Evolutionary conservation across 2,797 vertebrate genomes (phyloP), one percentile per base, ranked within the genome.

Genomic region (Neomorphus geoffroyi): DNA sequence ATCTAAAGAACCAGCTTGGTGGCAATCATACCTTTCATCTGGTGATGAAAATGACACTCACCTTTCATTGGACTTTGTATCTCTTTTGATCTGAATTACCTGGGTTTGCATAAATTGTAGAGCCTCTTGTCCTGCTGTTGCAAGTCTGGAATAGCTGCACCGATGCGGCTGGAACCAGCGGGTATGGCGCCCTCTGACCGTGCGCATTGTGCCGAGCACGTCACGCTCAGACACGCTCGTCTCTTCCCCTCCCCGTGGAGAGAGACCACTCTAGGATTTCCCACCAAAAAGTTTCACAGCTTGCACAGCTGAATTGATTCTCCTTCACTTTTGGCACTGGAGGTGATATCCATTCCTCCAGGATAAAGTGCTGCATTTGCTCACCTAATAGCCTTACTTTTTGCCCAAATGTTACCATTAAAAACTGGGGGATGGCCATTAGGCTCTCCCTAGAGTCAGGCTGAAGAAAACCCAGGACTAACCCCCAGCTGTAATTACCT

Each of bases 371-470:
- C 93, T 94, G 79, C 94, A 96, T 96, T 96, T 96, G 94, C 94
- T 96, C 95, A 94, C 66, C 2, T 96, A 96, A 96, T 96, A 95
- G 94, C 95, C 92, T 62, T 95, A 92, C 94, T 95, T 94, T 96
- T 86, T 92, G 92, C 95, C 96, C 95, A 96, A 96, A 96, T 96
- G 96, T 93, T 96, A 66, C 96, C 95, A 96, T 96, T 96, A 96
- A 96, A 96, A 96, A 95, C 94, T 94, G 92, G 62, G 94, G 66
- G 71, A 84, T 96, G 94, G 86, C 96, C 96, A 96, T 96, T 96
- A 96, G 94, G 95, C 77, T 94, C 88, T 96, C 91, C 86, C 90
- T 66, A 10, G 86, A 95, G 95, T 66, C 88, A 94, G 92, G 92
- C 77, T 88, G 95, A 95, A 95, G 94, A 92, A 95, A 96, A 96